Evolutionary conservation across 2,113 vertebrate species (phyloP).

Genomic region (Oriolus oriolus): DNA sequence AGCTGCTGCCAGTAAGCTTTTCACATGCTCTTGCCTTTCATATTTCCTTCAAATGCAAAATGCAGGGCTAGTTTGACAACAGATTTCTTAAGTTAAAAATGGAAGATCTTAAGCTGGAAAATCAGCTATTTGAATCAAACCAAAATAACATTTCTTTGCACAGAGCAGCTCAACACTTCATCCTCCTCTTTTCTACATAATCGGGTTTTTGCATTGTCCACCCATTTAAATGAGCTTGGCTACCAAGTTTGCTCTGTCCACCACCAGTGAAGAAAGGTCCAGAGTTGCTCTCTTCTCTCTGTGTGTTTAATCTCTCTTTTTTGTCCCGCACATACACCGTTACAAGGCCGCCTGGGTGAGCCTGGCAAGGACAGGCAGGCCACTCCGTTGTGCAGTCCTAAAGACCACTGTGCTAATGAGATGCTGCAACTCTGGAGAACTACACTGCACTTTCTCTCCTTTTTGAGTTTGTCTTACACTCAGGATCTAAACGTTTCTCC

Average conservation of each 20-base stretch:
- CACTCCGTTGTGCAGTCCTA: neutral
- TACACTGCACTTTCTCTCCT: neutral
- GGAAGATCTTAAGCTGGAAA: neutral
- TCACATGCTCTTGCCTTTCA: neutral
- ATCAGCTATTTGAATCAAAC: constrained; percentile 51
- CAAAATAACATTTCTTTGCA: constrained; percentile 41
- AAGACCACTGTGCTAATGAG: neutral
- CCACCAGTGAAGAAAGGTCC: neutral
- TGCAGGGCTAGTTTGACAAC: neutral
- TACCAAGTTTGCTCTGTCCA: neutral
- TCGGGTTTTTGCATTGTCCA: constrained; percentile 2
- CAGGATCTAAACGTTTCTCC: neutral
- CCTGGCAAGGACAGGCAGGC: constrained; percentile 12
- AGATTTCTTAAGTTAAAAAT: constrained; percentile 31
- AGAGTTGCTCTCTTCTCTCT: neutral
- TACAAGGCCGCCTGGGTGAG: neutral
- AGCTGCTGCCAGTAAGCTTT: neutral
- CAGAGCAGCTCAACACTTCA: constrained; percentile 15
- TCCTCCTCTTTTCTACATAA: neutral
- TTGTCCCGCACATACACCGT: neutral
- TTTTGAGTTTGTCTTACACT: constrained; percentile 17
- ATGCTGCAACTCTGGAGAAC: neutral
- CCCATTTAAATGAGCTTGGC: neutral
- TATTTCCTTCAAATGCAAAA: constrained; percentile 11
- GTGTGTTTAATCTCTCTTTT: neutral